A percentile compares a stretch with the other conserved stretches of the same genome.
phyloP scores from a whole-genome alignment of 2,888 invertebrate genomes.

The Ophion costatus region DNA sequence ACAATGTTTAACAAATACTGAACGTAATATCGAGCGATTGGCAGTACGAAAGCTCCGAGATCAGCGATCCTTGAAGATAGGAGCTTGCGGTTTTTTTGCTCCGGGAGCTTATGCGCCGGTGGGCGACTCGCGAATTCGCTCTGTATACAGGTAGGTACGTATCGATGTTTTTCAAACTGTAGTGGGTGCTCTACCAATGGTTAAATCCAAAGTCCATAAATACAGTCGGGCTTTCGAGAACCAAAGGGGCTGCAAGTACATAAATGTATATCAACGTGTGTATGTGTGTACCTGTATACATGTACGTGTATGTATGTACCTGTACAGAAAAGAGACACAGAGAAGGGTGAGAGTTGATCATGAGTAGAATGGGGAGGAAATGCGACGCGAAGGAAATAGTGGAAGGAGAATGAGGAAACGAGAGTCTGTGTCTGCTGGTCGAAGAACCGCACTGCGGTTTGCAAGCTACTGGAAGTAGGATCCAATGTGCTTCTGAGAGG shows the following conservation, averaged over 20 bases:
- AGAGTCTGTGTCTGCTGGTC: conserved; percentile 62
- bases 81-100: conserved; percentile 28
- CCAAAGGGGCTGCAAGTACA: conserved; percentile 52
- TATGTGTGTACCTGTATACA: conserved; percentile 33
- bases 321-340: conserved; percentile 11
- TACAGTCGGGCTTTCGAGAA: conserved; percentile 68
- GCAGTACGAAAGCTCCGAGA: conserved; percentile 19
- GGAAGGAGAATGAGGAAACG: conserved; percentile 36
- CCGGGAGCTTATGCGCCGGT: conserved; percentile 19
- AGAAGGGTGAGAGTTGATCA: conserved; percentile 43
- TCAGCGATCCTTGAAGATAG: conserved; percentile 1
- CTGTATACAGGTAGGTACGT: conserved; percentile 35
- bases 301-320: conserved; percentile 36
- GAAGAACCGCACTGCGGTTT: conserved; percentile 78
- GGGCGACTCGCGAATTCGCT: neutral
- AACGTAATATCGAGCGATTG: neutral
- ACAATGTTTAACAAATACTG: neutral
- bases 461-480: conserved; percentile 75
- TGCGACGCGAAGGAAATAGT: conserved; percentile 27
- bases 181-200: conserved; percentile 69
- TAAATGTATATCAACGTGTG: neutral
- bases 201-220: conserved; percentile 75
- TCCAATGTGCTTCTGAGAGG: conserved; percentile 67
- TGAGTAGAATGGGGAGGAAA: conserved; percentile 37
- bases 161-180: conserved; percentile 63